Evolutionary conservation across 2,797 vertebrate species (phyloP).

Genomic region (Gouania willdenowi): DNA sequence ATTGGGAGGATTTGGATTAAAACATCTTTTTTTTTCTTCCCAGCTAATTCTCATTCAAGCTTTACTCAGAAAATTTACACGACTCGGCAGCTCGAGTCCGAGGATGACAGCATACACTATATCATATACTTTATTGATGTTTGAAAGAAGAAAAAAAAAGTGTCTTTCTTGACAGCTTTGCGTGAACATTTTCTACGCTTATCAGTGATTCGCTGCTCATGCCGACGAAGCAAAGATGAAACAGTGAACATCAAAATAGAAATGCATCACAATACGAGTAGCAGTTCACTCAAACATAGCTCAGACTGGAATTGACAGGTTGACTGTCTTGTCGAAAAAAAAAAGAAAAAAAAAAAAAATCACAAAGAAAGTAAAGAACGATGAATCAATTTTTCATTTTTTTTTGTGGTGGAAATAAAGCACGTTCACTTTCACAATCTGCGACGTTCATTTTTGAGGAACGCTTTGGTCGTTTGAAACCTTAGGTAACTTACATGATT

Average conservation of each 20-base stretch:
- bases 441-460: conserved; percentile 36
- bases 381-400: conserved; percentile 18
- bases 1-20: conserved; percentile 35
- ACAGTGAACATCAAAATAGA: conserved; percentile 49
- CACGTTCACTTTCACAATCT: conserved; percentile 22
- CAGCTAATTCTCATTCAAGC: conserved; percentile 4
- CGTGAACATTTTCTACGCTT: conserved; percentile 32
- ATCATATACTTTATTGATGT: conserved; percentile 33
- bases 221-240: conserved; percentile 57
- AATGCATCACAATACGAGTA: conserved; percentile 36
- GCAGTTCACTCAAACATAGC: conserved; percentile 42
- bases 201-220: conserved; percentile 21
- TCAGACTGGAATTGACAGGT: conserved; percentile 56
- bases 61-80: conserved; percentile 17
- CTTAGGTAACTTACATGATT: conserved; percentile 11
- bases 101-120: conserved; percentile 33
- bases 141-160: conserved; percentile 48
- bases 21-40: conserved; percentile 22
- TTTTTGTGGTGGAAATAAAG: conserved; percentile 45
- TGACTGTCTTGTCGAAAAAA: conserved; percentile 26
- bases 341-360: conserved; percentile 11
- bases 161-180: conserved; percentile 51
- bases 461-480: conserved; percentile 17
- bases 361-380: conserved; percentile 12
- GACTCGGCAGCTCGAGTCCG: conserved; percentile 1